Evolutionary conservation across 2,888 invertebrate genomes (phyloP).

Genomic region (Scrobipalpa atriplicella): DNA sequence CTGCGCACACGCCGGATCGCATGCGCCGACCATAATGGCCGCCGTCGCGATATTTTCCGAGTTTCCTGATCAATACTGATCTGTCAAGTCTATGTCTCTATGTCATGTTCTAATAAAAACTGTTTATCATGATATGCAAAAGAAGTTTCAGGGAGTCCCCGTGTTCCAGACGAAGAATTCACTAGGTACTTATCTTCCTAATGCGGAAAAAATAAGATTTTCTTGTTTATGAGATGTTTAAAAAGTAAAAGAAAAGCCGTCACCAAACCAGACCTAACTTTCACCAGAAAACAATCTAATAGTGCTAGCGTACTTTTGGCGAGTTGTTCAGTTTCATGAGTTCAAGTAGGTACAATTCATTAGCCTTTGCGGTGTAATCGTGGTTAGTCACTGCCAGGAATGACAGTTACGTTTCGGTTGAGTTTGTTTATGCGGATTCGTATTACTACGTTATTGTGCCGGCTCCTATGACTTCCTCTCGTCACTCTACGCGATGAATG

Average conservation of each 20-base stretch:
- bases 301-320: too few species aligned
- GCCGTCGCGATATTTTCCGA: constrained; percentile 1
- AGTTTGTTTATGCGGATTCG: constrained; percentile 40
- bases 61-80: constrained; percentile 8
- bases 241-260: too few species aligned
- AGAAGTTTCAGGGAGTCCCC: background rate
- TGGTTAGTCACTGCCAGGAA: constrained; percentile 1
- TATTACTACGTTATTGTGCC: constrained; percentile 44
- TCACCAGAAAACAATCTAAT: too few species aligned
- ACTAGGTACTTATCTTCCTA: too few species aligned
- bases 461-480: constrained; percentile 51
- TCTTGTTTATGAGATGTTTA: too few species aligned
- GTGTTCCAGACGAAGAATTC: background rate
- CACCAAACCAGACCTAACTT: background rate
- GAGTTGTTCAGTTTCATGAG: too few species aligned
- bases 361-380: background rate
- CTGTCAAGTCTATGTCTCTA: background rate
- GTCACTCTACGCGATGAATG: constrained; percentile 40
- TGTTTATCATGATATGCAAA: background rate
- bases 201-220: too few species aligned
- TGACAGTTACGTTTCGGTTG: constrained; percentile 1
- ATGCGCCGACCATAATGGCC: background rate
- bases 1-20: background rate
- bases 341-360: background rate
- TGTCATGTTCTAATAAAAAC: background rate